Evolutionary conservation across 2,113 vertebrate genomes (phyloP), one percentile per base, ranked within the genome.

Genomic region (Aegithalos caudatus): DNA sequence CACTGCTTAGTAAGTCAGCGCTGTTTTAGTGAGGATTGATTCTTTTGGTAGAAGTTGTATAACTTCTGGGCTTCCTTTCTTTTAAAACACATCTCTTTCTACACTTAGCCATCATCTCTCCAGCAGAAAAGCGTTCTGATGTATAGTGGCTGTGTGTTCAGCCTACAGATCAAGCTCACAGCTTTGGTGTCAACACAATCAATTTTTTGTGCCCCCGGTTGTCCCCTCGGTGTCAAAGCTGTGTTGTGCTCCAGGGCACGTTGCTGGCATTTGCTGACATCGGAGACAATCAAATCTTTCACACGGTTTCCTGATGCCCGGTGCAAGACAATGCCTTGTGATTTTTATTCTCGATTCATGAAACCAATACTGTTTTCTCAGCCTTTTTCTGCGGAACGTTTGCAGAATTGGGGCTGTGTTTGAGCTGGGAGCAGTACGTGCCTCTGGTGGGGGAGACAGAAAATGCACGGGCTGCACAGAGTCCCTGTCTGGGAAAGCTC

Each of bases 281-380:
- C 4, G 37, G 72, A 19, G 40, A 92, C 89, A 95, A 94, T 93
- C 44, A 48, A 74, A 88, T 71, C 90, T 88, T 95, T 97, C 92
- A 94, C 14, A 35, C 20, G 1, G 31, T 62, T 91, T 95, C 93
- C 90, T 86, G 40, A 58, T 70, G 77, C 28, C 45, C 83, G 2
- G 16, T 12, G 70, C 17, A 92, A 70, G 40, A 77, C 64, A 81
- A 86, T 28, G 84, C 73, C 73, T 76, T 60, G 64, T 69, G 64
- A 61, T 54, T 82, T 81, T 81, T 70, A 10, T 61, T 74, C 77
- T 56, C 6, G 1, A 11, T 76, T 84, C 22, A 3, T 77, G 62
- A 94, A 77, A 53, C 48, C 65, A 45, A 29, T 53, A 22, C 28
- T 83, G 61, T 92, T 65, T 70, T 62, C 79, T 92, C 73, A 6